Evolutionary conservation across 2,797 vertebrate species (phyloP).

Genomic region (Triplophysa bombifrons): DNA sequence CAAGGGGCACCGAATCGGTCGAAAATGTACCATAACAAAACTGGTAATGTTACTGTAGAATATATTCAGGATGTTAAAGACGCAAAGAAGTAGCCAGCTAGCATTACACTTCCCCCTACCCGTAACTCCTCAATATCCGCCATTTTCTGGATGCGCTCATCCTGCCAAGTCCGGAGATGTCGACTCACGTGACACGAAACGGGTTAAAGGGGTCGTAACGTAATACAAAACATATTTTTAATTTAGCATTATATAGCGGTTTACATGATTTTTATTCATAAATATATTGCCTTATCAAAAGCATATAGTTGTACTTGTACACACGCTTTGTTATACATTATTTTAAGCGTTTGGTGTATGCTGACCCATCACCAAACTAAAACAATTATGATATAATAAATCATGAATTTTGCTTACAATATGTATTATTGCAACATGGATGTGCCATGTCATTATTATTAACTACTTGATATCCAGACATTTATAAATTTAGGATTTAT

Average conservation of each 20-base stretch:
- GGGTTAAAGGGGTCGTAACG: constrained; percentile 16
- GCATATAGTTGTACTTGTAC: too few species aligned
- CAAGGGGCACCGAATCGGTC: neutral
- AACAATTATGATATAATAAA: neutral
- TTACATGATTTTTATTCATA: too few species aligned
- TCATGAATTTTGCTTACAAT: neutral
- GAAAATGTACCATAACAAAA: neutral
- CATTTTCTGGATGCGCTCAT: constrained; percentile 85
- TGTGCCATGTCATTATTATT: neutral
- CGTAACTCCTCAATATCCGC: constrained; percentile 85
- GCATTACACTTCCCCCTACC: constrained; percentile 78
- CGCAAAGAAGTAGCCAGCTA: constrained; percentile 46
- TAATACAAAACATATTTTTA: neutral
- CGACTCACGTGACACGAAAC: constrained; percentile 67
- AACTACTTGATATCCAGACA: neutral
- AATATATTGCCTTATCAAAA: too few species aligned
- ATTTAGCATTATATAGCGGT: too few species aligned
- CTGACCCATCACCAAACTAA: neutral
- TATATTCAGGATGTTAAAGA: constrained; percentile 21
- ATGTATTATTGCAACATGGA: neutral
- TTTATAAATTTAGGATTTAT: neutral
- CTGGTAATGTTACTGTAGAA: neutral
- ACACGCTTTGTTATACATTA: too few species aligned
- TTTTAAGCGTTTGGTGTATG: neutral
- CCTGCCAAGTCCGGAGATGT: constrained; percentile 54